Conservation (phyloP, 1,140 invertebrate genomes). For the Episyrphus balteatus region DNA sequence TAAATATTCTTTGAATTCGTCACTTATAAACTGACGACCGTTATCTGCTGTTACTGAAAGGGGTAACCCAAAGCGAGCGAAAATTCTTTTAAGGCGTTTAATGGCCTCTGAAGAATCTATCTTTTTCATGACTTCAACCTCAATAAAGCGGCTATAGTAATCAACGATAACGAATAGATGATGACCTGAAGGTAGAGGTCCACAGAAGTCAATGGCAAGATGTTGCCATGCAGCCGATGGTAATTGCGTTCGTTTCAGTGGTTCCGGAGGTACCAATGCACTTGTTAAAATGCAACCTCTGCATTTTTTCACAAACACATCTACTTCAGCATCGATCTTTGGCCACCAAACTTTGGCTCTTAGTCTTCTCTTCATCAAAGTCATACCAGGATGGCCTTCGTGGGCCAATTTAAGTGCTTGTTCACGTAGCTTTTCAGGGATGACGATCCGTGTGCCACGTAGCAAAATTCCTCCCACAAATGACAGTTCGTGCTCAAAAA, state of each 20-base stretch:
- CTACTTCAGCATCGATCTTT: slow-evolving; percentile 20
- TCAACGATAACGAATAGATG: slow-evolving; percentile 18
- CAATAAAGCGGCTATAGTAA: slow-evolving; percentile 11
- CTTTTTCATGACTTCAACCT: no score
- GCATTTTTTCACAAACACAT: slow-evolving; percentile 20
- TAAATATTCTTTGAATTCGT: slow-evolving; percentile 11
- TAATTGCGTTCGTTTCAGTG: slow-evolving; percentile 17
- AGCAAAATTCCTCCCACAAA: no score
- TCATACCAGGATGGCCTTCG: slow-evolving; percentile 25
- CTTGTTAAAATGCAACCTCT: slow-evolving; percentile 14
- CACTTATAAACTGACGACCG: slow-evolving; percentile 8
- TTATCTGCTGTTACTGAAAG: slow-evolving; percentile 10
- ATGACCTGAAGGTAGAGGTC: slow-evolving; percentile 17
- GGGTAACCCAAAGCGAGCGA: slow-evolving; percentile 10
- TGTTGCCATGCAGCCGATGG: slow-evolving; percentile 16
- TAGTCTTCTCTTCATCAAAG: slow-evolving; percentile 22
- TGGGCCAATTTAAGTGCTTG: slow-evolving; percentile 19
- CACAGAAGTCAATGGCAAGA: slow-evolving; percentile 17
- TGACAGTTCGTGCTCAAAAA: no score
- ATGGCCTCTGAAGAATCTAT: no score
- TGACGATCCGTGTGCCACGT: no score
- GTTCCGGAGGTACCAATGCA: slow-evolving; percentile 13
- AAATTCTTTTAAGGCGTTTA: slow-evolving; percentile 7
- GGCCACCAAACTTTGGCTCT: slow-evolving; percentile 35
- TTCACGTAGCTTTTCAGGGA: neutral